Base-by-base conservation (phyloP, 2,797 vertebrate genomes). In the Xerus rutilus region DNA sequence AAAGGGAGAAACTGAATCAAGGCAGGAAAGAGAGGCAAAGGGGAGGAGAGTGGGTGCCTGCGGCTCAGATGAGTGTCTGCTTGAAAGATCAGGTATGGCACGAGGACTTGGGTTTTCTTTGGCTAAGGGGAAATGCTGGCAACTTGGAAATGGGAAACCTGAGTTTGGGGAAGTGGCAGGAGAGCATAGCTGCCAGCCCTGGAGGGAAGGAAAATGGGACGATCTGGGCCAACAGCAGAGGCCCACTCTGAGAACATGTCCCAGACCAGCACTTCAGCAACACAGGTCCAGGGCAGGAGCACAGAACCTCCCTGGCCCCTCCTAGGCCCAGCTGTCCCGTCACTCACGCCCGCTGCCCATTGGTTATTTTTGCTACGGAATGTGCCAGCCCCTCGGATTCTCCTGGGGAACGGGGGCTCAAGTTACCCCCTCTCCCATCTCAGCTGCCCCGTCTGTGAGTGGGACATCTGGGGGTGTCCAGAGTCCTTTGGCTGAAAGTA, bases 311-410 rank as follows among this genome's bases (percentile, higher is more conserved):
- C 74, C 79, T 28, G 32, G 95, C 91, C 79, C 39, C 86, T 92
- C 74, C 84, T 93, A 23, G 0, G 86, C 93, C 96, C 97, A 99
- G 98, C 98, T 99, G 98, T 98, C 98, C 98, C 97, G 96, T 98
- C 98, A 98, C 96, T 99, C 98, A 99, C 83, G 87, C 97, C 98
- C 35, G 97, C 98, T 98, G 97, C 96, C n/a, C 86, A 97, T 95
- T 97, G 97, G 98, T 98, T 99, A 99, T 99, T 99, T 99, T 98
- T 98, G 98, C 98, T 81, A 89, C 39, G 98, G 99, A 99, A 99
- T 99, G 98, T 99, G 98, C 98, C 98, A 78, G 98, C 97, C 98
- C 97, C 98, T 98, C 0, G 7, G 98, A 98, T 98, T 98, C 98
- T 98, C 97, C 78, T 94, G 13, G 95, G 72, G 97, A 98, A 98